Evolutionary conservation across 2,888 invertebrate genomes (phyloP), one percentile per base, ranked within the genome.

Genomic region (Ditylenchus weischeri): DNA sequence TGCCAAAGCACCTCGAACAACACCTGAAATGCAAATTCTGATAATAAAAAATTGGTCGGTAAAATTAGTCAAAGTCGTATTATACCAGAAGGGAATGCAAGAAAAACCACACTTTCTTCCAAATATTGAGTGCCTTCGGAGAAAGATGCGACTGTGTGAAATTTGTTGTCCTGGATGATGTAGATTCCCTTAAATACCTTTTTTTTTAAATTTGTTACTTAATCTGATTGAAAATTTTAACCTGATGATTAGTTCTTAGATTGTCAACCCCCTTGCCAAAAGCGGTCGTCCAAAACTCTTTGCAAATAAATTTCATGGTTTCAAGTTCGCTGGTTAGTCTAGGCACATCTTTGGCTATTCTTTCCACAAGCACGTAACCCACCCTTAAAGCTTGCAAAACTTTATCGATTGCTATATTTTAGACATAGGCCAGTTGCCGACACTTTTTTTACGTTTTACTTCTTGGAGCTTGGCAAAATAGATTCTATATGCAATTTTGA

Each of bases 261-360:
- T 96, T 96, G 83, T 98, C 96, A 66, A 98, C 93, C 86, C 95
- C 96, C 84, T 96, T 98, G 81, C 93, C 94, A 84, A 93, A 96
- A 48, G 96, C 88, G 50, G 91, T 89, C n/a, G 90, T 90, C 98
- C 98, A 98, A 83, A 96, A 94, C 83, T 98, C 98, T 66, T 96
- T 98, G 84, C 98, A 98, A 65, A 98, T 91, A 79, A 95, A 96
- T 84, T 98, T 98, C 88, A 98, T 91, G 43, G 91, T 92, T 80
- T 98, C 96, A 65, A 98, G 84, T 84, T 98, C 98, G 86, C 95
- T 94, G 85, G 93, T 93, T 82, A 96, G 94, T 60, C 95, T 87
- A 0, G 91, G 89, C 87, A 90, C 90, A 84, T 96, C 95, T 82
- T 91, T 89, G 0, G 94, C 93, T 63, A 93, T 23, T 18, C 62